These are phyloP conservation scores for Cactoblastis cactorum DNA, from an alignment of 2,888 invertebrate species.

Conservation along the genomic window DNA sequence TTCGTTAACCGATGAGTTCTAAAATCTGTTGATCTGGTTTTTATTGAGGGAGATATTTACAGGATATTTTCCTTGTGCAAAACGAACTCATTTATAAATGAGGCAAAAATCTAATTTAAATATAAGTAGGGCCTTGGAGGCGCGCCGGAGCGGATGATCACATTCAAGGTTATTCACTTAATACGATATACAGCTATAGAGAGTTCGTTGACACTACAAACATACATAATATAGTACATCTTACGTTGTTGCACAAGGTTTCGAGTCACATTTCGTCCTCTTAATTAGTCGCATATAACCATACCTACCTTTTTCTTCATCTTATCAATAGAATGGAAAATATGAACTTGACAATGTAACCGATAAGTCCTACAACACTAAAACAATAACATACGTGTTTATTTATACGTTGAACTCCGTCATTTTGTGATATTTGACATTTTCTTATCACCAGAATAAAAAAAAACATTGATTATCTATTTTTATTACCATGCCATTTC, in stretches of 20 bases:
- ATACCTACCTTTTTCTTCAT: neutral
- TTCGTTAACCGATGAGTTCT: neutral
- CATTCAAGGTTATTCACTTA: slow-evolving; percentile 15
- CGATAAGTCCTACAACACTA: neutral
- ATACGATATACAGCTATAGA: neutral
- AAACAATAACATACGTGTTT: neutral
- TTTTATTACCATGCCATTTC: neutral
- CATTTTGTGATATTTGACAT: neutral
- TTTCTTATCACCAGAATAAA: neutral
- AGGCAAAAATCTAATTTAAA: slow-evolving; percentile 9
- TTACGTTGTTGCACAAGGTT: slow-evolving; percentile 1
- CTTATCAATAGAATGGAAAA: neutral
- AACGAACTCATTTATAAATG: neutral
- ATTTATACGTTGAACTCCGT: neutral
- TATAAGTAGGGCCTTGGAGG: slow-evolving; percentile 12
- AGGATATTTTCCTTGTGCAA: neutral
- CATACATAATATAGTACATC: neutral
- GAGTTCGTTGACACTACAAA: slow-evolving; percentile 13
- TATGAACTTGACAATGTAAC: neutral
- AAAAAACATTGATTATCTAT: neutral
- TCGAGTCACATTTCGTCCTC: neutral
- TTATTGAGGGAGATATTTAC: neutral
- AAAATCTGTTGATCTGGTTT: neutral
- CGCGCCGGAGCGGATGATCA: slow-evolving; percentile 5
- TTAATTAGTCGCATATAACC: neutral